These are phyloP conservation scores for Mesorhabditis spiculigera DNA, from an alignment of 2,888 invertebrate genomes.

Conservation along the genomic window DNA sequence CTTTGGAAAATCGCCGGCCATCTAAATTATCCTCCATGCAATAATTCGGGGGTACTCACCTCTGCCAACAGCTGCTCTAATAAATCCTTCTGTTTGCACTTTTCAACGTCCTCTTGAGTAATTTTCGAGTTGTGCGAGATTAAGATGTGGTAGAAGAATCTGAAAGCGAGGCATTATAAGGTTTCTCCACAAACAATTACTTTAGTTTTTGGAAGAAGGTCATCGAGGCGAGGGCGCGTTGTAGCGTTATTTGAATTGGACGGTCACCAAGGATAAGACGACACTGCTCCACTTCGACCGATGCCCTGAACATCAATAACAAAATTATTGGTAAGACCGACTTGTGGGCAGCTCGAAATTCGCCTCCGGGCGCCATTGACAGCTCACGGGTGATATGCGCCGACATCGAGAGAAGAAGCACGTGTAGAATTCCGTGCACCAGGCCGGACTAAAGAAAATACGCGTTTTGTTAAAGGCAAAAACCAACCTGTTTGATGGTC, in stretches of 20 bases:
- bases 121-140: constrained; percentile 37
- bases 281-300: constrained; percentile 67
- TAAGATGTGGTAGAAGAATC: constrained; percentile 73
- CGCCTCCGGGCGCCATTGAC: constrained; percentile 97
- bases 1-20: constrained; percentile 89
- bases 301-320: constrained; percentile 1
- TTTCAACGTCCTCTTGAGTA: constrained; percentile 72
- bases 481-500: constrained; percentile 74
- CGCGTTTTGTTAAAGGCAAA: neutral
- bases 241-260: constrained; percentile 80
- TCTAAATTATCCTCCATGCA: constrained; percentile 57
- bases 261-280: constrained; percentile 85
- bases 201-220: constrained; percentile 78
- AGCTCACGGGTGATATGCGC: constrained; percentile 83
- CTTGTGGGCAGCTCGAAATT: constrained; percentile 82
- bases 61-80: constrained; percentile 85
- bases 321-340: constrained; percentile 15
- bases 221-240: constrained; percentile 80
- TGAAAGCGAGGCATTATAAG: constrained; percentile 61
- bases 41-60: neutral
- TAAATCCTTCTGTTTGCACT: constrained; percentile 70
- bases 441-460: constrained; percentile 63
- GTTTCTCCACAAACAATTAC: neutral
- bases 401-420: constrained; percentile 79
- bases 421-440: constrained; percentile 84